Conservation (phyloP, 2,113 vertebrate genomes). For the Mormyrus iriodes region DNA sequence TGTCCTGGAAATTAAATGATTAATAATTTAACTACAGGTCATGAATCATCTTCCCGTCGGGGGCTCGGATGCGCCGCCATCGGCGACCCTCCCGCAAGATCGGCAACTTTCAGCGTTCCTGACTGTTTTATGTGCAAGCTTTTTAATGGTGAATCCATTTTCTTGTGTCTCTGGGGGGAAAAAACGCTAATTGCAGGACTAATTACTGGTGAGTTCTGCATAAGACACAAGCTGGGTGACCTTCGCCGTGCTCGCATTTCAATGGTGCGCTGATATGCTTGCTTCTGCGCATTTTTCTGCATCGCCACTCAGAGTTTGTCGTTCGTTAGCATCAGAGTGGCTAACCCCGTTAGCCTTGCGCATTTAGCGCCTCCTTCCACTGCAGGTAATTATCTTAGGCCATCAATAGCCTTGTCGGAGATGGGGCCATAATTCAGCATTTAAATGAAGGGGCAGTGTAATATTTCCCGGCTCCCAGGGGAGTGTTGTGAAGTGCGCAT, state of each 20-base stretch:
- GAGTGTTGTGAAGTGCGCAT: slow-evolving; percentile 60
- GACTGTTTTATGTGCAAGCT: background rate
- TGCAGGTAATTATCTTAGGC: slow-evolving; percentile 63
- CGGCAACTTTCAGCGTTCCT: background rate
- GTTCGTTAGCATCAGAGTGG: slow-evolving; percentile 30
- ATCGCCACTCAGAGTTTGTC: background rate
- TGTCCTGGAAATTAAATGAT: slow-evolving; percentile 81
- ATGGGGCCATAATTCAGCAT: slow-evolving; percentile 64
- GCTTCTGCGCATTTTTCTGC: background rate
- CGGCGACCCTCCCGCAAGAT: slow-evolving; percentile 40
- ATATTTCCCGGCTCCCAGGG: slow-evolving; percentile 67
- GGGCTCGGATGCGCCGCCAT: slow-evolving; percentile 56
- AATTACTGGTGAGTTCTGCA: background rate
- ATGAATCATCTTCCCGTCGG: slow-evolving; percentile 72
- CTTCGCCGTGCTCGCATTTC: background rate
- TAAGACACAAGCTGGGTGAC: background rate
- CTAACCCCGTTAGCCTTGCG: slow-evolving; percentile 45
- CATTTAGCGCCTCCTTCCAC: slow-evolving; percentile 48
- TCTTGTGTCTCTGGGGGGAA: background rate
- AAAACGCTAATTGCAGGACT: background rate
- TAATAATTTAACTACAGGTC: slow-evolving; percentile 89
- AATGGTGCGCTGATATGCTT: background rate
- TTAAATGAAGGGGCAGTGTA: slow-evolving; percentile 67
- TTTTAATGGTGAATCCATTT: background rate
- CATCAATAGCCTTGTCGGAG: slow-evolving; percentile 63